These are phyloP conservation scores for Agrochola lychnidis DNA, from an alignment of 2,888 invertebrate genomes.

Conservation along the genomic window DNA sequence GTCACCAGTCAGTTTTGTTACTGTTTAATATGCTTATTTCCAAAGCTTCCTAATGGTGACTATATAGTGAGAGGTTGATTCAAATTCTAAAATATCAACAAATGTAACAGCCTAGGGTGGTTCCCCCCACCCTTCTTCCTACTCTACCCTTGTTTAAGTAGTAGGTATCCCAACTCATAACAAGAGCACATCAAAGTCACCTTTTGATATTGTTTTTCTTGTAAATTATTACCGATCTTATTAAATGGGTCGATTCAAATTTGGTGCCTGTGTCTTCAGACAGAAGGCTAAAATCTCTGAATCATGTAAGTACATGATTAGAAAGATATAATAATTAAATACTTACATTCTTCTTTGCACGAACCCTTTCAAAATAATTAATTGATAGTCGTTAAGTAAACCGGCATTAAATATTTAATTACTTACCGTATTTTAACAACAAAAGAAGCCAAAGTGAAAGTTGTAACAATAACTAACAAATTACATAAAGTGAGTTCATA, in stretches of 20 bases:
- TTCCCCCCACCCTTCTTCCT: too few species aligned
- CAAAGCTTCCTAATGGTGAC: too few species aligned
- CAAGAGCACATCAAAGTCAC: conserved; percentile 1
- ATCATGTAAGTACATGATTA: neutral
- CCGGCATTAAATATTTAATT: conserved; percentile 18
- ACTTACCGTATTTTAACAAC: conserved; percentile 39
- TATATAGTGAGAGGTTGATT: neutral
- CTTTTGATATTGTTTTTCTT: neutral
- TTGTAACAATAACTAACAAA: conserved; percentile 47
- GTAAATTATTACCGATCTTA: neutral
- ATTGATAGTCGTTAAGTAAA: conserved; percentile 30
- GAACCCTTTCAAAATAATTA: conserved; percentile 12
- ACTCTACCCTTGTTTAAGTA: neutral
- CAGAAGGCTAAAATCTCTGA: neutral
- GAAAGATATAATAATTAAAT: neutral
- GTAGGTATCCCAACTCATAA: neutral
- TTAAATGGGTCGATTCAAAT: neutral
- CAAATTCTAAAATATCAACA: neutral
- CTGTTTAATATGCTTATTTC: too few species aligned
- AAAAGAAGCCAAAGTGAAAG: conserved; percentile 70
- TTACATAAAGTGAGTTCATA: conserved; percentile 71
- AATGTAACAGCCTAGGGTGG: neutral
- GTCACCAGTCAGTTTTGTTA: neutral
- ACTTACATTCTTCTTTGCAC: neutral
- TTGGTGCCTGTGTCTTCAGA: neutral